Conservation (phyloP, 2,797 vertebrate species). For the Gymnopithys bicolor region DNA sequence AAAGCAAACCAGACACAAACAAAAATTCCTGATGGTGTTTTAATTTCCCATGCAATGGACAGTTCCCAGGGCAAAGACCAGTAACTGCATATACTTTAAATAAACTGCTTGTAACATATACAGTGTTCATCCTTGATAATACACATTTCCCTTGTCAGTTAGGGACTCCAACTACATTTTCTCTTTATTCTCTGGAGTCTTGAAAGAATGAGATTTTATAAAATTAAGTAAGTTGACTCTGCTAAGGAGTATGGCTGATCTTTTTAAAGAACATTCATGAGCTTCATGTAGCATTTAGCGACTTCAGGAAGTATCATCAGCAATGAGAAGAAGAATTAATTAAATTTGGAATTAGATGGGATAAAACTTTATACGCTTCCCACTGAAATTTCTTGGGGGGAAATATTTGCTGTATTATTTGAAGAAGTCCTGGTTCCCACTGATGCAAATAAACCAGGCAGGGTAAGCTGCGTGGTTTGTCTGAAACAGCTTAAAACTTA, state of each 20-base stretch:
- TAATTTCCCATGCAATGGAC: neutral
- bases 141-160: neutral
- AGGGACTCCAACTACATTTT: neutral
- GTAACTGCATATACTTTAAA: neutral
- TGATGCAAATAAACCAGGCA: neutral
- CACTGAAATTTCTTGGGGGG: neutral
- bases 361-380: neutral
- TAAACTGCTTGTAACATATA: neutral
- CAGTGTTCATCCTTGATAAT: neutral
- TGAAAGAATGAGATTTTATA: neutral
- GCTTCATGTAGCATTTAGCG: neutral
- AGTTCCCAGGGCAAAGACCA: neutral
- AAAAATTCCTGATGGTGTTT: slow-evolving; percentile 1
- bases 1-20: slow-evolving; percentile 28
- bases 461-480: neutral
- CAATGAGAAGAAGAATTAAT: neutral
- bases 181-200: neutral
- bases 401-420: neutral
- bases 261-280: neutral
- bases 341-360: neutral
- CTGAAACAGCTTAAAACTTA: neutral
- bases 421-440: neutral
- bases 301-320: neutral
- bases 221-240: neutral
- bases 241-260: neutral